phyloP scores from a whole-genome alignment of 2,113 vertebrate species.

The Dipodomys stephensi region DNA sequence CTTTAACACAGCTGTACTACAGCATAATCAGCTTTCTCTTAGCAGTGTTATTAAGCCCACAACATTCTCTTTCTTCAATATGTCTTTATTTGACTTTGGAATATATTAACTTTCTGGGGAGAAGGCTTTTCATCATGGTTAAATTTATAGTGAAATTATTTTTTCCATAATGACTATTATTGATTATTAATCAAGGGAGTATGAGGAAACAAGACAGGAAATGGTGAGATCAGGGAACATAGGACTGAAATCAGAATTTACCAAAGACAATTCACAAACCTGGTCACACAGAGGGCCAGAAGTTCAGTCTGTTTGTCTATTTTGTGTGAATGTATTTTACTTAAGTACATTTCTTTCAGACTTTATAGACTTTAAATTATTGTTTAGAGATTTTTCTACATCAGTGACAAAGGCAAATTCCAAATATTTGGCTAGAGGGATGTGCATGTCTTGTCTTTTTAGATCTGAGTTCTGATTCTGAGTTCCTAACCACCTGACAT shows the following conservation, averaged over 20 bases:
- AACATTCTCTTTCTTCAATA: neutral
- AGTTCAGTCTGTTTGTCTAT: neutral
- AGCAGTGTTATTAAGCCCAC: neutral
- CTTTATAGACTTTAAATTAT: conserved; percentile 36
- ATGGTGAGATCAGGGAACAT: conserved; percentile 11
- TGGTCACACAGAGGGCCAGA: neutral
- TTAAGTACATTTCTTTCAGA: conserved; percentile 32
- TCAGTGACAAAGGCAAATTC: neutral
- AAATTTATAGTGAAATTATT: conserved; percentile 51
- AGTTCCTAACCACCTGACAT: neutral
- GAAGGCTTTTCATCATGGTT: neutral
- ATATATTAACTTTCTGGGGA: neutral
- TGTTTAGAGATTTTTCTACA: neutral
- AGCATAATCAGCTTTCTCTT: neutral
- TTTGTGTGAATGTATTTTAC: neutral
- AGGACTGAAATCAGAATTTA: conserved; percentile 32
- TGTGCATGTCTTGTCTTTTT: neutral
- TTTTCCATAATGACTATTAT: conserved; percentile 42
- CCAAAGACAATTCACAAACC: neutral
- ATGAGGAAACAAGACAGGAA: conserved; percentile 31
- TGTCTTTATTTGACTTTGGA: conserved; percentile 22
- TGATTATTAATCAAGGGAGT: conserved; percentile 42
- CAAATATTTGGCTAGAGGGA: neutral
- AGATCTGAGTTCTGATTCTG: neutral
- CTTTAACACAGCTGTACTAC: neutral